phyloP scores from a whole-genome alignment of 2,888 invertebrate genomes.

The Rutpela maculata region DNA sequence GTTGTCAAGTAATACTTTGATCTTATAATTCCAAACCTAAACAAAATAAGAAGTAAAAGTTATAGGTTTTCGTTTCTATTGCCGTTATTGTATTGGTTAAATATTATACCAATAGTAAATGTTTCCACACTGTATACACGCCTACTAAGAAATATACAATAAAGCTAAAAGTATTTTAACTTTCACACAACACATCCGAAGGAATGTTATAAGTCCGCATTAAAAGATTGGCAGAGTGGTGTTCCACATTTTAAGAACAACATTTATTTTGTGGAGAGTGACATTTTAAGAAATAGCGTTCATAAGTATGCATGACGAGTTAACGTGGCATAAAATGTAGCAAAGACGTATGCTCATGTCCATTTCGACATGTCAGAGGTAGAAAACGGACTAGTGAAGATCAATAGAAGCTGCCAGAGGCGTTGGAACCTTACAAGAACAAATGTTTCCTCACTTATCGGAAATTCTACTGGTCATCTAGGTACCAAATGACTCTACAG shows the following conservation, averaged over 20 bases:
- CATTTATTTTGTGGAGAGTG: constrained; percentile 54
- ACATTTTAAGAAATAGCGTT: constrained; percentile 55
- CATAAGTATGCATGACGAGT: constrained; percentile 62
- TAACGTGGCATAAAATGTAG: constrained; percentile 59
- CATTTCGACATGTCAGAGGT: constrained; percentile 57
- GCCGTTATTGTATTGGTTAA: too few species aligned
- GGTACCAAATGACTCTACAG: constrained; percentile 54
- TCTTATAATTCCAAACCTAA: too few species aligned
- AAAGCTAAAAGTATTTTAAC: not conserved
- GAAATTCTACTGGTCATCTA: constrained; percentile 58
- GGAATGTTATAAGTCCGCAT: constrained; percentile 35
- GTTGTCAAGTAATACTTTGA: too few species aligned
- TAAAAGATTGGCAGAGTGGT: constrained; percentile 37
- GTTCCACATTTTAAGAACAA: constrained; percentile 44
- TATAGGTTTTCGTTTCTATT: too few species aligned
- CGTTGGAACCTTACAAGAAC: constrained; percentile 58
- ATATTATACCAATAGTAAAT: too few species aligned
- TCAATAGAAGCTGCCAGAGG: constrained; percentile 57
- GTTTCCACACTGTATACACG: not conserved
- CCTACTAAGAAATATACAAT: not conserved
- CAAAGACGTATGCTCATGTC: constrained; percentile 60
- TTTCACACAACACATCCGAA: not conserved
- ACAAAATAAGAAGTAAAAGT: too few species aligned
- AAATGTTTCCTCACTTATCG: constrained; percentile 48
- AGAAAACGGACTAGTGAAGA: constrained; percentile 54